Base-by-base conservation (phyloP, 2,113 vertebrate genomes). In the Tylochromis polylepis region DNA sequence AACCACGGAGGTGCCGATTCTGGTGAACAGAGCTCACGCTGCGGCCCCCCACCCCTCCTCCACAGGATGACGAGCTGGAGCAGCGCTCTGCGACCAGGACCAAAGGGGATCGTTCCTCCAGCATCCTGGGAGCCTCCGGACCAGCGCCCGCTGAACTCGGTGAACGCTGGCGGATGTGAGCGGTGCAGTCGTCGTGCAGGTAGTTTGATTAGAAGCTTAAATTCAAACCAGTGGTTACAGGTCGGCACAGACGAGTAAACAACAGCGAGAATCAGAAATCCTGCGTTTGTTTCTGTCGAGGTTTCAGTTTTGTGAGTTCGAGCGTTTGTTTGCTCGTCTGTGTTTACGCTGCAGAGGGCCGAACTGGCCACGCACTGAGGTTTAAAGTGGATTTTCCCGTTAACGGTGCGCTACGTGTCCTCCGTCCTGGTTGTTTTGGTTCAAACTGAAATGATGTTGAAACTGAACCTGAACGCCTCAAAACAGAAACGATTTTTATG, bases 391-490 rank as follows among this genome's bases (percentile, higher is more conserved):
- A 90, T 79, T 85, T 79, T 34, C 22, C 82, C 56, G 65, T 87
- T 31, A 81, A 49, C 11, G 1, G 46, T 77, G 24, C 24, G 9
- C 7, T 9, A 75, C 9, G n/a, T 1, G 34, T 56, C 56, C 27
- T 20, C 11, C 8, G 14, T 55, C 5, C 9, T 38, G 31, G 41
- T 77, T 77, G 24, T 36, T 85, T 82, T 27, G 80, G 51, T 41
- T 82, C 56, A 41, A 81, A 84, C 62, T 59, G 55, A 82, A 57
- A 2, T 14, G 46, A 62, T 2, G 41, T 36, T 89, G 86, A 92
- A 94, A 87, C 22, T n/a, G 67, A 85, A 92, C 84, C 88, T 65
- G 82, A 91, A 93, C 34, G 24, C 41, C 85, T 60, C 77, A 65
- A 38, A 4, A 84, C 62, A 62, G 53, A 85, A 56, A 46, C 22